Percentiles rank a stretch among this genome's conserved stretches.
phyloP scores from a whole-genome alignment of 2,797 vertebrate species.

The Hylomyscus alleni region DNA sequence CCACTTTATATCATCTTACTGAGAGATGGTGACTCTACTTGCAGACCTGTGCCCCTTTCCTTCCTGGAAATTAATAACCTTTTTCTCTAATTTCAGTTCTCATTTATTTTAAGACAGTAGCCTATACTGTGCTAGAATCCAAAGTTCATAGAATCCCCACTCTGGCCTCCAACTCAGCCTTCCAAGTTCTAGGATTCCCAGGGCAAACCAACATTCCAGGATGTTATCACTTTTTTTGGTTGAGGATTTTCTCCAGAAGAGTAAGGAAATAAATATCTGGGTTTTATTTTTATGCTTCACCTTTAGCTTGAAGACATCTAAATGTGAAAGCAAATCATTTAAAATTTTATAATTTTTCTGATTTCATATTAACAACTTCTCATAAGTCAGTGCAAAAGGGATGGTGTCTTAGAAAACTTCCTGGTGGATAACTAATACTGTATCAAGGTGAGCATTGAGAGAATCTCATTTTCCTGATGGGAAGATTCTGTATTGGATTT shows the following conservation, averaged over 20 bases:
- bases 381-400: neutral
- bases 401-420: neutral
- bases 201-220: neutral
- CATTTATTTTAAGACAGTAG: neutral
- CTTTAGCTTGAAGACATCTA: slow-evolving; percentile 21
- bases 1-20: neutral
- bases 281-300: neutral
- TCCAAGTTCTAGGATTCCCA: neutral
- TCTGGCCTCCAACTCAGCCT: neutral
- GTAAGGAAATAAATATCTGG: neutral
- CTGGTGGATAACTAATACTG: neutral
- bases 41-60: neutral
- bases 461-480: neutral
- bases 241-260: neutral
- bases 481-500: neutral
- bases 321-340: slow-evolving; percentile 1
- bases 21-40: neutral
- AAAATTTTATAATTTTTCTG: slow-evolving; percentile 21
- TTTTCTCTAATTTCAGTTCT: neutral
- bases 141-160: neutral
- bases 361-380: neutral
- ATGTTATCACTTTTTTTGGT: neutral
- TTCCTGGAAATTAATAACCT: neutral
- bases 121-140: neutral
- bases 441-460: neutral